These are phyloP conservation scores for Mechanitis mazaeus DNA, from an alignment of 2,888 invertebrate species.

Conservation along the genomic window DNA sequence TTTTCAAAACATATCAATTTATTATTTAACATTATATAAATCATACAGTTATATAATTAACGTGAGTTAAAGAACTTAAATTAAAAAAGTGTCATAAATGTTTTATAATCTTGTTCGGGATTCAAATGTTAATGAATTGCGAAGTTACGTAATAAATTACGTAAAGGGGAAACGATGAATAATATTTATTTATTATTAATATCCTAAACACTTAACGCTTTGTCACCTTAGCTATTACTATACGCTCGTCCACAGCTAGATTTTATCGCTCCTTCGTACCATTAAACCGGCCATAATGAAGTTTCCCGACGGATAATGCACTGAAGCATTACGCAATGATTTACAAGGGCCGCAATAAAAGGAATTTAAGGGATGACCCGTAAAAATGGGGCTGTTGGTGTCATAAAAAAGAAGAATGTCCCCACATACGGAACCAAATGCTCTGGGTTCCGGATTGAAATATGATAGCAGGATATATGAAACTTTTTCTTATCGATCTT, in stretches of 20 bases:
- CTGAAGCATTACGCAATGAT: slow-evolving; percentile 74
- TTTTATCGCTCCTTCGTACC: slow-evolving; percentile 75
- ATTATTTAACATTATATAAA: no score
- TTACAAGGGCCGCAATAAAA: slow-evolving; percentile 75
- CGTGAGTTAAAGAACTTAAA: no score
- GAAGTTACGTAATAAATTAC: no score
- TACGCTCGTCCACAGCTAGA: slow-evolving; percentile 58
- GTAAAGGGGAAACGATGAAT: neutral
- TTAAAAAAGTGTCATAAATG: neutral
- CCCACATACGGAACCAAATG: slow-evolving; percentile 49
- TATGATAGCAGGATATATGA: neutral
- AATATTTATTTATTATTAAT: slow-evolving; percentile 6
- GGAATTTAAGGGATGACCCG: slow-evolving; percentile 76
- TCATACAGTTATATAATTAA: no score
- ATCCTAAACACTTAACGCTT: slow-evolving; percentile 28
- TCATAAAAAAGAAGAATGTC: slow-evolving; percentile 71
- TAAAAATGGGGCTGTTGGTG: slow-evolving; percentile 54
- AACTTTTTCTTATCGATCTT: neutral
- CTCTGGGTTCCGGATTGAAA: slow-evolving; percentile 22
- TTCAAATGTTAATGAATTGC: neutral
- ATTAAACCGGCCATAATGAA: slow-evolving; percentile 77
- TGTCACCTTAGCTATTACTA: slow-evolving; percentile 42
- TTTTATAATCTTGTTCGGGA: neutral
- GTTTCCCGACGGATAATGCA: slow-evolving; percentile 74
- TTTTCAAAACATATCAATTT: no score